Evolutionary conservation across 2,113 vertebrate genomes (phyloP).

Genomic region (Cebidichthys violaceus): DNA sequence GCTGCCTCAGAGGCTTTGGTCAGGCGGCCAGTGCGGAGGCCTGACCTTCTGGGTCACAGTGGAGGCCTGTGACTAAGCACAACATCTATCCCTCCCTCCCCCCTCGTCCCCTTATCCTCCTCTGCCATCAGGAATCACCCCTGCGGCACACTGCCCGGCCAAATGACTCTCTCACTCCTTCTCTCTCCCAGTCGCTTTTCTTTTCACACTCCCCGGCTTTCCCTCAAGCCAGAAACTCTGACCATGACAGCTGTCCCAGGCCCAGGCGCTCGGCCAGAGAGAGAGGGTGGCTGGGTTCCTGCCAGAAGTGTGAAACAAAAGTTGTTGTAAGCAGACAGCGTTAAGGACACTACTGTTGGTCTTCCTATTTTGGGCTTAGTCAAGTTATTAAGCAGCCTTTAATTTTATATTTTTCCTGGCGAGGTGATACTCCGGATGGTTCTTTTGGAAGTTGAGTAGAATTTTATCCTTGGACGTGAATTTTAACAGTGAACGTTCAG

Average conservation of each 20-base stretch:
- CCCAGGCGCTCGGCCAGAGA: slow-evolving; percentile 73
- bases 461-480: slow-evolving; percentile 36
- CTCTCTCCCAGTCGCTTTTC: slow-evolving; percentile 58
- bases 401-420: background rate
- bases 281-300: slow-evolving; percentile 66
- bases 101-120: slow-evolving; percentile 65
- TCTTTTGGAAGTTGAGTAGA: slow-evolving; percentile 16
- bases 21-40: slow-evolving; percentile 65
- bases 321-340: slow-evolving; percentile 60
- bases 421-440: background rate
- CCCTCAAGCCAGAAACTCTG: slow-evolving; percentile 63
- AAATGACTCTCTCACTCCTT: slow-evolving; percentile 61
- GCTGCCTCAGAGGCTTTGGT: slow-evolving; percentile 71
- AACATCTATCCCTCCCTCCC: slow-evolving; percentile 63
- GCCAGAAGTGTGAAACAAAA: slow-evolving; percentile 75
- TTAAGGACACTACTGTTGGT: slow-evolving; percentile 47
- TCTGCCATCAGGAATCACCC: slow-evolving; percentile 76
- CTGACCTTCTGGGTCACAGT: slow-evolving; percentile 79
- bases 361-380: slow-evolving; percentile 46
- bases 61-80: slow-evolving; percentile 82
- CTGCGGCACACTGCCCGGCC: slow-evolving; percentile 66
- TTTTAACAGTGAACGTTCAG: slow-evolving; percentile 36
- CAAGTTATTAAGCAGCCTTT: slow-evolving; percentile 44
- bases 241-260: slow-evolving; percentile 79
- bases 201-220: slow-evolving; percentile 60